These are phyloP conservation scores for Psittacula derbiana DNA, from an alignment of 2,797 vertebrate genomes.

Conservation along the genomic window DNA sequence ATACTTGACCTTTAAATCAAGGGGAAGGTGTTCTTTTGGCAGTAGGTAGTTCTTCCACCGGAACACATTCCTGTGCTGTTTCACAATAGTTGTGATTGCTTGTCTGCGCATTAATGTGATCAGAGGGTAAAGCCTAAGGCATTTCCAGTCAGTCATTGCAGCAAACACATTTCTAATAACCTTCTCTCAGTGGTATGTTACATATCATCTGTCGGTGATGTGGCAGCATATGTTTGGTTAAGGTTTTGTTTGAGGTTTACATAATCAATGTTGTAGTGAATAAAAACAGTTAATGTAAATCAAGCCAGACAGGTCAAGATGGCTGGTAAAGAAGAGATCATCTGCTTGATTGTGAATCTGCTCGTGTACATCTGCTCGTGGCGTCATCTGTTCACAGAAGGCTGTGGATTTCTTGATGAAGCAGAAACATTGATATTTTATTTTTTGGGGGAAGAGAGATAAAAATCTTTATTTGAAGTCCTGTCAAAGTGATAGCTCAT, in stretches of 20 bases:
- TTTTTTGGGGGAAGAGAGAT: background rate
- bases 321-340: slow-evolving; percentile 36
- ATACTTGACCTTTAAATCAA: background rate
- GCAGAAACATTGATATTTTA: background rate
- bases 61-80: background rate
- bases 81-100: background rate
- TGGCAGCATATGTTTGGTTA: background rate
- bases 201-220: background rate
- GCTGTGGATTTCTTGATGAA: background rate
- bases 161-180: background rate
- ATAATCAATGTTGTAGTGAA: slow-evolving; percentile 8
- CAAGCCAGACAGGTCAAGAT: slow-evolving; percentile 40
- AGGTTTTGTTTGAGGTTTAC: slow-evolving; percentile 12
- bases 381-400: slow-evolving; percentile 32
- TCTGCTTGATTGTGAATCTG: slow-evolving; percentile 28
- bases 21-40: background rate
- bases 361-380: slow-evolving; percentile 1
- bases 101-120: background rate
- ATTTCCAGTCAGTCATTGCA: background rate
- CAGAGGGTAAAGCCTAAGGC: background rate
- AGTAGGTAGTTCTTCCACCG: background rate
- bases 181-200: background rate
- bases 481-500: background rate
- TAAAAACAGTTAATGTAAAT: slow-evolving; percentile 49
- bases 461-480: background rate